Base-by-base conservation (phyloP, 2,113 vertebrate genomes). In the Plectropomus leopardus region DNA sequence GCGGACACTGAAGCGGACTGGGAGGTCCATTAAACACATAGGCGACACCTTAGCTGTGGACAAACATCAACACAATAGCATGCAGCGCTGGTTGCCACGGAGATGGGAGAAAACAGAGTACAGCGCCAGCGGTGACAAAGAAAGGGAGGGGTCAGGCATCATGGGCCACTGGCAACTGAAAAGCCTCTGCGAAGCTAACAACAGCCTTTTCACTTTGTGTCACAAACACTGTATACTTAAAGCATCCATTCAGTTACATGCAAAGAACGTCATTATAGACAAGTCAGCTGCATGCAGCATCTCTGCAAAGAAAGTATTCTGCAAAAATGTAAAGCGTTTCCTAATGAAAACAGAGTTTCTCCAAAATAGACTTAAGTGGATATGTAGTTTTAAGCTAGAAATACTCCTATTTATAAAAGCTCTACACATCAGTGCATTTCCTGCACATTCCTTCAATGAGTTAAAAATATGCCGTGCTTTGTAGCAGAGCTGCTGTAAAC, bases 1-100 rank as follows among this genome's bases (percentile, higher is more conserved):
- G 85, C 82, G 70, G 82, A 91, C 85, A 83, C 86, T 84, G 89
- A 91, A 80, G 86, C 87, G 77, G 86, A 86, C 86, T 91, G 90
- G 90, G 91, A 92, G 90, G 92, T 93, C 89, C 88, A 90, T 92
- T 90, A 90, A 93, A 86, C 86, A 85, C 85, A 86, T 16, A 85
- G 91, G 87, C 85, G 86, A 93, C 90, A 93, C 93, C 93, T 94
- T 92, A 89, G 90, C 83, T 83, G 85, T 87, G 85, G 88, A 93
- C 92, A 93, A 94, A 95, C 92, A 94, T 84, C 76, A 70, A 77
- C 88, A 93, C 91, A 93, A 94, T 90, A 76, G 91, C 79, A 70
- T 82, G 86, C 85, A 16, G 70, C 28, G 42, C 58, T 45, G 89
- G 93, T 94, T 89, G 78, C 93, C 92, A 89, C 64, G 80, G 93